phyloP scores from a whole-genome alignment of 2,888 invertebrate species.

The Hesperia comma region DNA sequence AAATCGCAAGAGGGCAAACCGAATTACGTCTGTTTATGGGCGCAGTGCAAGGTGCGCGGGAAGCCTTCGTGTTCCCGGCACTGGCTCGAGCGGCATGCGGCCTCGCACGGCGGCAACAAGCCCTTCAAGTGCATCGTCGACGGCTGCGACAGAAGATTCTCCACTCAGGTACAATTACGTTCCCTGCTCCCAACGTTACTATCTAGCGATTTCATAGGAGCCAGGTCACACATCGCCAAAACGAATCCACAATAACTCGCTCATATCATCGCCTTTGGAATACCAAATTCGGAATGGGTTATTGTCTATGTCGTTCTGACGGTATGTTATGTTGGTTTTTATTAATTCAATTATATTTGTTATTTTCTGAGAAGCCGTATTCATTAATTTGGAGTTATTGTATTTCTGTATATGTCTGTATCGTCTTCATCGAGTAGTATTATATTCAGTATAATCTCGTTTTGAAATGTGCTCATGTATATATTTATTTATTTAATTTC shows the following conservation, averaged over 20 bases:
- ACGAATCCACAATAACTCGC: conserved; percentile 52
- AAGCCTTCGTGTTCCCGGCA: conserved; percentile 95
- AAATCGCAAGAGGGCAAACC: conserved; percentile 92
- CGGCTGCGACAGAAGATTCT: conserved; percentile 94
- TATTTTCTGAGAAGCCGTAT: conserved; percentile 43
- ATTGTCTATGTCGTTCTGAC: conserved; percentile 55
- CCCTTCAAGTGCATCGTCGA: conserved; percentile 98
- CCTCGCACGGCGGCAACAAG: conserved; percentile 96
- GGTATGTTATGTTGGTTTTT: conserved; percentile 48
- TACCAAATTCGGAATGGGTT: conserved; percentile 45
- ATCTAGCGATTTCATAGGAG: conserved; percentile 39
- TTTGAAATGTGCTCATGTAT: conserved; percentile 29
- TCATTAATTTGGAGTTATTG: conserved; percentile 46
- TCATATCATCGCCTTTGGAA: conserved; percentile 37
- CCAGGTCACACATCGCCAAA: conserved; percentile 51
- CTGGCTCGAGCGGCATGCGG: conserved; percentile 96
- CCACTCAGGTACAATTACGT: conserved; percentile 89
- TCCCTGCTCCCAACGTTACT: conserved; percentile 42
- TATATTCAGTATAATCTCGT: conserved; percentile 16
- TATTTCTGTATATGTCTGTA: conserved; percentile 32
- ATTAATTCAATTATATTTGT: conserved; percentile 37
- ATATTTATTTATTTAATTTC: conserved; percentile 40
- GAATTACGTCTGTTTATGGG: conserved; percentile 96
- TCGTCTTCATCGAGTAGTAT: conserved; percentile 19
- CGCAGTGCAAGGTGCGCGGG: conserved; percentile 96